Conservation (phyloP, 2,797 vertebrate genomes). For the Champsocephalus esox region DNA sequence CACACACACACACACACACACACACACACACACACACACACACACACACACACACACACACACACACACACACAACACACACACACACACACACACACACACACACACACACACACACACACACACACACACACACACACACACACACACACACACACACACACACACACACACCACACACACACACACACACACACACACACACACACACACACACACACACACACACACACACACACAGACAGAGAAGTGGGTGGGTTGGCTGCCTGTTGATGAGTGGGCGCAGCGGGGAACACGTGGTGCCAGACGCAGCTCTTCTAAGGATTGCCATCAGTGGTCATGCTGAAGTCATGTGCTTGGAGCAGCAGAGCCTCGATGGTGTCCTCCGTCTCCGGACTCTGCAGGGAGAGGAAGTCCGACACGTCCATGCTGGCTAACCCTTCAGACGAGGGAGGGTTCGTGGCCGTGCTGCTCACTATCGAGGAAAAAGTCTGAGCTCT, state of each 20-base stretch:
- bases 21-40: no score
- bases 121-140: no score
- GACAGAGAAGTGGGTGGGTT: slow-evolving; percentile 51
- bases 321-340: slow-evolving; percentile 84
- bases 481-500: slow-evolving; percentile 71
- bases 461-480: slow-evolving; percentile 53
- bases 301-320: slow-evolving; percentile 79
- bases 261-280: slow-evolving; percentile 53
- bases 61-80: no score
- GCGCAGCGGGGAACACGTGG: slow-evolving; percentile 50
- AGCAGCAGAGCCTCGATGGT: slow-evolving; percentile 93
- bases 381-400: slow-evolving; percentile 89
- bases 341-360: slow-evolving; percentile 90
- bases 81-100: no score
- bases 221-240: slow-evolving; percentile 49
- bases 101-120: no score
- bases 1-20: no score
- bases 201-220: slow-evolving; percentile 3
- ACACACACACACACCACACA: no score
- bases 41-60: no score
- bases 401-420: slow-evolving; percentile 93
- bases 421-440: slow-evolving; percentile 93
- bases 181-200: no score
- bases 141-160: no score
- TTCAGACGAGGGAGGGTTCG: slow-evolving; percentile 81